Evolutionary conservation across 2,113 vertebrate species (phyloP).

Genomic region (Zosterops pallidus): DNA sequence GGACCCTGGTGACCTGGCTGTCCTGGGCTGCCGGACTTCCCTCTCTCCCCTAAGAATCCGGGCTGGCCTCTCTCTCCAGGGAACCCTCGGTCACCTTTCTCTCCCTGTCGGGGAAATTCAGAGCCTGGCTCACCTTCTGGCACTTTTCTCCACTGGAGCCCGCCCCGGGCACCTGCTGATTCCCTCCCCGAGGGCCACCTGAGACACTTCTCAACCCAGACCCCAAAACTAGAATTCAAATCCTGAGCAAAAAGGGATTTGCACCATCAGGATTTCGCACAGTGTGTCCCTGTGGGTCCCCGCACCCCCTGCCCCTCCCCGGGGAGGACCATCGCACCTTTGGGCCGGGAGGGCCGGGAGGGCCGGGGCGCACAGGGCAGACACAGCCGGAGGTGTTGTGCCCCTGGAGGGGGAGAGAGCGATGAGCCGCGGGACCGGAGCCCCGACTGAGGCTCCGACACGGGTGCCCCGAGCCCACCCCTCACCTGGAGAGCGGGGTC

Average conservation of each 20-base stretch:
- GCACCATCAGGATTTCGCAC: not conserved
- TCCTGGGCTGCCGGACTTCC: slow-evolving; percentile 25
- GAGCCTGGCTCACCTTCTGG: not conserved
- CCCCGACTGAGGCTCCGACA: not conserved
- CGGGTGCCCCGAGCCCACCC: fast-evolving
- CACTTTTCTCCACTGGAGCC: not conserved
- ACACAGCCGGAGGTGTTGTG: slow-evolving; percentile 27
- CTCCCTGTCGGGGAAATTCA: slow-evolving; percentile 36
- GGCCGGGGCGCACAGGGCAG: slow-evolving; percentile 45
- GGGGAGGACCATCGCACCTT: not conserved
- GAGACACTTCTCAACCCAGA: not conserved
- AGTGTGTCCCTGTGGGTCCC: fast-evolving
- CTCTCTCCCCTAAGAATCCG: slow-evolving; percentile 48
- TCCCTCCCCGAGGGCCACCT: not conserved
- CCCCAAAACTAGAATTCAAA: not conserved
- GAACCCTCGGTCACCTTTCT: slow-evolving; percentile 55
- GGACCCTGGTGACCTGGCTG: slow-evolving; percentile 39
- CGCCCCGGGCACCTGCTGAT: fast-evolving
- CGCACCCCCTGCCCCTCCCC: fast-evolving
- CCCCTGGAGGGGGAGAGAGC: not conserved
- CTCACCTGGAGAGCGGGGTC: not conserved
- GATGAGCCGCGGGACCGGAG: fast-evolving
- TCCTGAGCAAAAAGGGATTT: not conserved
- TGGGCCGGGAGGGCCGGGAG: not conserved
- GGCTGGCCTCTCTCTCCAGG: slow-evolving; percentile 50